Base-by-base conservation (phyloP, 2,888 invertebrate genomes). In the Masnerella sp. region DNA sequence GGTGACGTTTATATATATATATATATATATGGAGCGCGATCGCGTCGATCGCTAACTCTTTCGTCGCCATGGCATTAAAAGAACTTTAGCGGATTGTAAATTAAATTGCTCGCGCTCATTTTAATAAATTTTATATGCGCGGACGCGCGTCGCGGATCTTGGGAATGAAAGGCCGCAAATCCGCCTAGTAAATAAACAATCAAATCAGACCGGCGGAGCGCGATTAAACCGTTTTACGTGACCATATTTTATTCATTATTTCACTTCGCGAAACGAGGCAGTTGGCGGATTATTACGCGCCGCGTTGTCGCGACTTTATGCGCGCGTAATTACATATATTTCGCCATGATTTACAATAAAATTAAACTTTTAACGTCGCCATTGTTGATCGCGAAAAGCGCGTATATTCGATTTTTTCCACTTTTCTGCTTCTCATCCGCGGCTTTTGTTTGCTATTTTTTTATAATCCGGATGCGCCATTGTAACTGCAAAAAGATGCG, bases 391-490 rank as follows among this genome's bases (percentile, higher is more conserved):
- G n/a, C n/a, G n/a, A n/a, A n/a, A n/a, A n/a, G n/a, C n/a, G n/a
- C n/a, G n/a, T n/a, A n/a, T n/a, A n/a, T n/a, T n/a, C n/a, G n/a
- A n/a, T n/a, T n/a, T n/a, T n/a, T n/a, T n/a, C n/a, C n/a, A n/a
- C n/a, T n/a, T n/a, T n/a, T n/a, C n/a, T n/a, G n/a, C n/a, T n/a
- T n/a, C n/a, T n/a, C n/a, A n/a, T n/a, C n/a, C 30, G 9, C 38
- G 9, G 1, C 58, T 45, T 45, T 58, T 45, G 45, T 58, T 34
- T 0, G 20, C 18, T n/a, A n/a, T n/a, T n/a, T n/a, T n/a, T n/a
- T n/a, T n/a, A n/a, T n/a, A n/a, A n/a, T n/a, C 5, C 58, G 58
- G 58, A 58, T 45, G 58, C 43, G 11, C 45, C 36, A 45, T 58
- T 45, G 45, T 25, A 58, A 34, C 34, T 34, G 56, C 56, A 17